Percentiles rank a stretch among this genome's conserved stretches.
Conservation (phyloP, 2,888 invertebrate species). For the Brenthis ino region DNA sequence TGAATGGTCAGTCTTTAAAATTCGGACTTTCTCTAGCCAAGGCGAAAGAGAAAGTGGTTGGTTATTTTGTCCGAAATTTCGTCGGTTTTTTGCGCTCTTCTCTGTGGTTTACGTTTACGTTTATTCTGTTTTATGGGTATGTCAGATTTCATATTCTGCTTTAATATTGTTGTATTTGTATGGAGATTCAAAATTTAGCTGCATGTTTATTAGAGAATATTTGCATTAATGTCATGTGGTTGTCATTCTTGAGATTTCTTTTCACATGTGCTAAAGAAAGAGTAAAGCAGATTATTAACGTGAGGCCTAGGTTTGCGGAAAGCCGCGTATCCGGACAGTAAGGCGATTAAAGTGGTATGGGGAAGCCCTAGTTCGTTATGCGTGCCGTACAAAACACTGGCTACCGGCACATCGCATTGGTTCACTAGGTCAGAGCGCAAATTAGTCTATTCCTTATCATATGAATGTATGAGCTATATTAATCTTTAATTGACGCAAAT, state of each 20-base stretch:
- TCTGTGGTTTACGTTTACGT: not conserved
- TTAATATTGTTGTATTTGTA: not conserved
- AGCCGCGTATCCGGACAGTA: conserved; percentile 25
- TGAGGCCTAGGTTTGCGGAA: conserved; percentile 25
- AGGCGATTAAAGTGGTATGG: conserved; percentile 30
- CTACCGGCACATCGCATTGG: conserved; percentile 15
- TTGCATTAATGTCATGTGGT: not conserved
- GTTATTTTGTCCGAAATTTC: conserved; percentile 57
- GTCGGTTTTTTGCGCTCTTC: conserved; percentile 56
- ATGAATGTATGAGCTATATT: conserved; percentile 9
- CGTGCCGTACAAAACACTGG: conserved; percentile 12
- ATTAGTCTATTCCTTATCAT: conserved; percentile 10
- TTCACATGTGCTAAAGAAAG: conserved; percentile 22
- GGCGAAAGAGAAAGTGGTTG: conserved; percentile 71
- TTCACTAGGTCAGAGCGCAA: conserved; percentile 28
- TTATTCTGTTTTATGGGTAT: not conserved
- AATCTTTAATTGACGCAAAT: conserved; percentile 20
- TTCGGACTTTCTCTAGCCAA: conserved; percentile 45
- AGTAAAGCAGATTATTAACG: conserved; percentile 25
- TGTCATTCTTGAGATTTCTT: conserved; percentile 11
- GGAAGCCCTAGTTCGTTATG: conserved; percentile 31
- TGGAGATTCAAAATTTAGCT: not conserved
- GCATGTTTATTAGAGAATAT: not conserved
- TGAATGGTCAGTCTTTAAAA: conserved; percentile 85
- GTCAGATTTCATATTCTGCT: not conserved